Percentiles rank a stretch among this genome's conserved stretches.
Evolutionary conservation across 2,797 vertebrate species (phyloP).

Genomic region (Enteromius fasciolatus): DNA sequence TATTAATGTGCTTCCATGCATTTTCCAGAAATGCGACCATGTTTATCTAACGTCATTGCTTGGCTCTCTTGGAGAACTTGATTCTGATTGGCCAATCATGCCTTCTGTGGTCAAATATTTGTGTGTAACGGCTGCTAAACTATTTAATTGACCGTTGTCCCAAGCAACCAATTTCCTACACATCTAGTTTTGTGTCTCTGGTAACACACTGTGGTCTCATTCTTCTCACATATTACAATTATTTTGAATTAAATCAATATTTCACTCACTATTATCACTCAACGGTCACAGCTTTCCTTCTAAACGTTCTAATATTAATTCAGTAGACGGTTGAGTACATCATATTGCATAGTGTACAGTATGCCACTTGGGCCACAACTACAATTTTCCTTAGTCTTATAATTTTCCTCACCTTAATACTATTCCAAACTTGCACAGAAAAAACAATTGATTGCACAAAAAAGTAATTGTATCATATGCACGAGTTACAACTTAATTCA

Average conservation of each 20-base stretch:
- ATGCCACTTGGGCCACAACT: not conserved
- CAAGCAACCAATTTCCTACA: slow-evolving; percentile 8
- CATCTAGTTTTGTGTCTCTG: not conserved
- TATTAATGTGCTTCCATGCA: not conserved
- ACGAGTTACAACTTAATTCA: not conserved
- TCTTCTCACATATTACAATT: not conserved
- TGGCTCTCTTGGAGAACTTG: not conserved
- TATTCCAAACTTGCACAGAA: not conserved
- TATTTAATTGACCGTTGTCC: slow-evolving; percentile 1
- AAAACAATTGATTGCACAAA: not conserved
- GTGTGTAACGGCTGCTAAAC: not conserved
- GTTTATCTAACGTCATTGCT: slow-evolving; percentile 17
- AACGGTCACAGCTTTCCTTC: not conserved
- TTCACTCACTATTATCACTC: slow-evolving; percentile 7
- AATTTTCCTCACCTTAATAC: not conserved
- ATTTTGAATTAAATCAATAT: slow-evolving; percentile 11
- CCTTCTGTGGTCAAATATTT: slow-evolving; percentile 7
- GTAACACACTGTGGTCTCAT: slow-evolving; percentile 5
- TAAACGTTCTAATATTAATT: not conserved
- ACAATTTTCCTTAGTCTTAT: no score
- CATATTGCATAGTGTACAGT: not conserved
- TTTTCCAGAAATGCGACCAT: slow-evolving; percentile 8
- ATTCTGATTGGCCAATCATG: not conserved
- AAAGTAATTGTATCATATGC: not conserved
- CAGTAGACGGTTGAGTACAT: not conserved